Evolutionary conservation across 1,140 invertebrate species (phyloP).

Genomic region (Euwallacea fornicatus): DNA sequence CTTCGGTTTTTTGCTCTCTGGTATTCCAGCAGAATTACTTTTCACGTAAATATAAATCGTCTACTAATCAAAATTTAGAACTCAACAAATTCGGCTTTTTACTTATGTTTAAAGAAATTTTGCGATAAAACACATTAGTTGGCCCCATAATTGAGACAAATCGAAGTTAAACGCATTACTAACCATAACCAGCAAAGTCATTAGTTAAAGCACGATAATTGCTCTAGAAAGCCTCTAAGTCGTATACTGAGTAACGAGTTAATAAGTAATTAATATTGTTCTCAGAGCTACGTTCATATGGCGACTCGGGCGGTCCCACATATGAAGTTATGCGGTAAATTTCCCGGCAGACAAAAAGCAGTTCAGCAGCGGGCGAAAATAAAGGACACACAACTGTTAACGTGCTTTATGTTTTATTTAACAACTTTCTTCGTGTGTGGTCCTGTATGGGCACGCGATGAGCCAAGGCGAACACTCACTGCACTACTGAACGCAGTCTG

Average conservation of each 20-base stretch:
- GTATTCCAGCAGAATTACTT: too few relatives aligned
- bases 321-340: slow-evolving; percentile 36
- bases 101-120: too few relatives aligned
- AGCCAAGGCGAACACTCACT: slow-evolving; percentile 23
- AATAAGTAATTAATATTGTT: slow-evolving; percentile 1
- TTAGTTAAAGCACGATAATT: too few relatives aligned
- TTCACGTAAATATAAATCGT: too few relatives aligned
- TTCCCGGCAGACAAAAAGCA: slow-evolving; percentile 36
- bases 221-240: background rate
- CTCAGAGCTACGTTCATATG: background rate
- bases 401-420: slow-evolving; percentile 54
- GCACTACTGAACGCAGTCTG: slow-evolving; percentile 35
- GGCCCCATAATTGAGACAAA: too few relatives aligned
- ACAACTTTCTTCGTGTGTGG: slow-evolving; percentile 53
- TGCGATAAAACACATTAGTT: too few relatives aligned
- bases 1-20: too few relatives aligned
- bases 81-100: too few relatives aligned
- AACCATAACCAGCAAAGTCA: too few relatives aligned
- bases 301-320: slow-evolving; percentile 30
- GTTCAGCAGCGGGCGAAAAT: slow-evolving; percentile 42
- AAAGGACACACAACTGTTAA: slow-evolving; percentile 49
- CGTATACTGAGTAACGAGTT: background rate
- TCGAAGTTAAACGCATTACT: too few relatives aligned
- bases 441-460: slow-evolving; percentile 49
- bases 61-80: too few relatives aligned